Evolutionary conservation across 2,888 invertebrate genomes (phyloP).

Genomic region (Tetramorium bicarinatum): DNA sequence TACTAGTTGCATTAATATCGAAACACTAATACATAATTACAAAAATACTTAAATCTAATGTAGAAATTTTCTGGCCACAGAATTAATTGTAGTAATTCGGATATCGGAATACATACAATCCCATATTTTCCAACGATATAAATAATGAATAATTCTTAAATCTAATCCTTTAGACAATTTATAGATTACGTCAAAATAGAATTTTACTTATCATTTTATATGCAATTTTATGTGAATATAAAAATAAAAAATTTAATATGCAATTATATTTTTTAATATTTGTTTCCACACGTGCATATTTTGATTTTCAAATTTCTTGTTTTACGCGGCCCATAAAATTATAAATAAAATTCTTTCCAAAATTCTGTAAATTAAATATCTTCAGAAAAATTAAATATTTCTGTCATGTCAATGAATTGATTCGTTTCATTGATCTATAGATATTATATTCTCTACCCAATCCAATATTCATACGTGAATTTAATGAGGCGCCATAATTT

Average conservation of each 20-base stretch:
- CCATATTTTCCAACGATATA: too few species aligned
- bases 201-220: not conserved
- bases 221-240: not conserved
- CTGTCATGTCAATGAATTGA: not conserved
- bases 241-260: not conserved
- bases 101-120: not conserved
- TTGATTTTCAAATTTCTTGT: not conserved
- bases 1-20: slow-evolving; percentile 11
- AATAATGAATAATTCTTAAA: not conserved
- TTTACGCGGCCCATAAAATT: not conserved
- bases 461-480: not conserved
- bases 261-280: not conserved
- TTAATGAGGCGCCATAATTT: slow-evolving; percentile 11
- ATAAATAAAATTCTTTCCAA: not conserved
- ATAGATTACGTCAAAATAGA: not conserved
- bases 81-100: not conserved
- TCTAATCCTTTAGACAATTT: not conserved
- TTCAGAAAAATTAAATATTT: not conserved
- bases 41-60: not conserved
- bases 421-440: not conserved
- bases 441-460: not conserved
- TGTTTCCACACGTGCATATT: not conserved
- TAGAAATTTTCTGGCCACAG: not conserved
- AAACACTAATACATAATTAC: not conserved
- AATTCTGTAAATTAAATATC: not conserved